Evolutionary conservation across 2,888 invertebrate genomes (phyloP).

Genomic region (Apoda limacodes): DNA sequence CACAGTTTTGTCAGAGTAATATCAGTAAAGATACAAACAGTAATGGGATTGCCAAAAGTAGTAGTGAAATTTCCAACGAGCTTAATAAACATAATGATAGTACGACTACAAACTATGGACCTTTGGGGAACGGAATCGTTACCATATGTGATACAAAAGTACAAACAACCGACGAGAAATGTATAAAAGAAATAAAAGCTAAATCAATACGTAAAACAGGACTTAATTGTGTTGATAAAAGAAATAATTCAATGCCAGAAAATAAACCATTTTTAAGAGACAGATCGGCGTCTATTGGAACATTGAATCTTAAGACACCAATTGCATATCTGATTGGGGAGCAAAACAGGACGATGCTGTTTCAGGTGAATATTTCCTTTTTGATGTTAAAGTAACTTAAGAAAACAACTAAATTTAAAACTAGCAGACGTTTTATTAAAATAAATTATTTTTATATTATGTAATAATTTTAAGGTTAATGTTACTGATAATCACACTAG

Average conservation of each 20-base stretch:
- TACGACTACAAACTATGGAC: constrained; percentile 7
- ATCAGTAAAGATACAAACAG: constrained; percentile 10
- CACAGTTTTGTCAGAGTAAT: constrained; percentile 28
- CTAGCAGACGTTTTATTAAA: too few relatives aligned
- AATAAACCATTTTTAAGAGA: constrained; percentile 62
- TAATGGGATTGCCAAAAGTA: constrained; percentile 12
- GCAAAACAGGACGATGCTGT: constrained; percentile 93
- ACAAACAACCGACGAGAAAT: constrained; percentile 11
- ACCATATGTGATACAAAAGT: constrained; percentile 15
- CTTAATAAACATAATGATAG: constrained; percentile 15
- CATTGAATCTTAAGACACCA: constrained; percentile 59
- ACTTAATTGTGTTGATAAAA: neutral
- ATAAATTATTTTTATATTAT: too few relatives aligned
- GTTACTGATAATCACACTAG: too few relatives aligned
- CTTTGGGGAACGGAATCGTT: constrained; percentile 19
- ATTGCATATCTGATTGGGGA: constrained; percentile 67
- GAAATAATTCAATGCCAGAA: constrained; percentile 30
- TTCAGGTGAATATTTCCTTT: constrained; percentile 76
- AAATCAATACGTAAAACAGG: too few relatives aligned
- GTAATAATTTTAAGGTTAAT: too few relatives aligned
- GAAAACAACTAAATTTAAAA: too few relatives aligned
- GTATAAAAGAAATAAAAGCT: constrained; percentile 13
- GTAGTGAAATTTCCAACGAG: constrained; percentile 20
- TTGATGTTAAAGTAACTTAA: too few relatives aligned
- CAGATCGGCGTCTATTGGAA: constrained; percentile 73